A percentile compares a stretch with the other conserved stretches of the same genome.
These are phyloP conservation scores for Trichogramma pretiosum DNA, from an alignment of 1,140 invertebrate species.

Conservation along the genomic window DNA sequence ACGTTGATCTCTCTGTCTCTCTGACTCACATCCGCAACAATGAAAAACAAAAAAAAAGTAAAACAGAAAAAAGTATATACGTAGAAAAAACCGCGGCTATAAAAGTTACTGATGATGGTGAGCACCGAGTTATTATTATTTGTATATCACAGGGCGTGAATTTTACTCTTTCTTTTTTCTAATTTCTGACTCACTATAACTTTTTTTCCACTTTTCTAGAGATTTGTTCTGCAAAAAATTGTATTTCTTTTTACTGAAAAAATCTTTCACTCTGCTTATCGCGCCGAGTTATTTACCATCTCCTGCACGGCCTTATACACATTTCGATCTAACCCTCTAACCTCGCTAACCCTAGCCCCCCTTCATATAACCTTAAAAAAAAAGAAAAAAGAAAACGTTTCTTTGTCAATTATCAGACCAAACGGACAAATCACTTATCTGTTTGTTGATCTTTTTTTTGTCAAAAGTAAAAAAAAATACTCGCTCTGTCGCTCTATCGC, in stretches of 20 bases:
- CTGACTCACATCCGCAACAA: slow-evolving; percentile 23
- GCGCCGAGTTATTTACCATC: slow-evolving; percentile 27
- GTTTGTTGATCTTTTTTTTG: too few relatives aligned
- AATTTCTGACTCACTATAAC: neutral
- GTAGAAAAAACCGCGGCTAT: slow-evolving; percentile 37
- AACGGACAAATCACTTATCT: too few relatives aligned
- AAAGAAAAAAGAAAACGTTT: neutral
- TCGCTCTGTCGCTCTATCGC: slow-evolving; percentile 25
- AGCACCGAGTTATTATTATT: slow-evolving; percentile 37
- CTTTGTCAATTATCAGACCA: neutral
- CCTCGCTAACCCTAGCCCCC: slow-evolving; percentile 27
- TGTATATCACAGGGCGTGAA: slow-evolving; percentile 11
- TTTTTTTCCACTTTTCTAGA: neutral
- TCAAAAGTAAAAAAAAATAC: too few relatives aligned
- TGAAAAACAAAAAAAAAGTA: slow-evolving; percentile 12
- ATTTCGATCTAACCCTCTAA: slow-evolving; percentile 26
- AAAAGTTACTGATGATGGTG: slow-evolving; percentile 35
- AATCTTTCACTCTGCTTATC: slow-evolving; percentile 22
- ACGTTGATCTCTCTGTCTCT: too few relatives aligned
- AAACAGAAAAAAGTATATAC: slow-evolving; percentile 9
- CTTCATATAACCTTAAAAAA: neutral
- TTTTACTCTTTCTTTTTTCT: slow-evolving; percentile 16
- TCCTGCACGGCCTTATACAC: slow-evolving; percentile 35
- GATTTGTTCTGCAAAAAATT: too few relatives aligned
- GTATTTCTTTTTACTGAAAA: neutral